phyloP scores from a whole-genome alignment of 2,797 vertebrate genomes.

The Phoebastria nigripes region DNA sequence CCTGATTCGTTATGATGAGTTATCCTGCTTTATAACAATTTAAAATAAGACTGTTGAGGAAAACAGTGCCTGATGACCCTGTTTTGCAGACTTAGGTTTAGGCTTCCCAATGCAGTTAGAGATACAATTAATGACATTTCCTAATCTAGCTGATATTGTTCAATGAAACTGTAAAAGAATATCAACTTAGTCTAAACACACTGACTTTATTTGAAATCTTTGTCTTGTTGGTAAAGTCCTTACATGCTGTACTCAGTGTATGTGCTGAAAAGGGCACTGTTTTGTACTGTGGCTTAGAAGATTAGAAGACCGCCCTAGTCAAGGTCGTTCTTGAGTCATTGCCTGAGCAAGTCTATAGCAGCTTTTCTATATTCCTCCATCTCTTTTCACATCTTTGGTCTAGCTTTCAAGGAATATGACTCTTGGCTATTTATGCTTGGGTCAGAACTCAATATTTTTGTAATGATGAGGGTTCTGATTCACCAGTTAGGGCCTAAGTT shows the following conservation, averaged over 20 bases:
- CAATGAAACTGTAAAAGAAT: neutral
- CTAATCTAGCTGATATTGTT: neutral
- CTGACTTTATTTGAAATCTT: neutral
- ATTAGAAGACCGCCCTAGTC: neutral
- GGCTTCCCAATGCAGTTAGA: neutral
- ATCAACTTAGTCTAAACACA: neutral
- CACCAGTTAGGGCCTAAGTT: neutral
- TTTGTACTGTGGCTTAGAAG: neutral
- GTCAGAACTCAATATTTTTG: neutral
- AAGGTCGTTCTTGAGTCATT: neutral
- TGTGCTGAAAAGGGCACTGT: neutral
- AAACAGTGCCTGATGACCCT: neutral
- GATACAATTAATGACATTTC: neutral
- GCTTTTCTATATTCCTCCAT: neutral
- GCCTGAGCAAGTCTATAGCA: neutral
- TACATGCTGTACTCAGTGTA: neutral
- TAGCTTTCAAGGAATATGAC: neutral
- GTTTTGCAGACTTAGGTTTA: conserved; percentile 2
- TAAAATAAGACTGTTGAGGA: neutral
- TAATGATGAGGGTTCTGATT: neutral
- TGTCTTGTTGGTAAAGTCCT: neutral
- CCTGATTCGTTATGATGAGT: neutral
- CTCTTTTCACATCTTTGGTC: neutral
- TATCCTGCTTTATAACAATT: neutral
- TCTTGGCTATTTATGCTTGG: neutral